Conservation (phyloP, 1,140 invertebrate genomes). For the Drosophila seguyi region DNA sequence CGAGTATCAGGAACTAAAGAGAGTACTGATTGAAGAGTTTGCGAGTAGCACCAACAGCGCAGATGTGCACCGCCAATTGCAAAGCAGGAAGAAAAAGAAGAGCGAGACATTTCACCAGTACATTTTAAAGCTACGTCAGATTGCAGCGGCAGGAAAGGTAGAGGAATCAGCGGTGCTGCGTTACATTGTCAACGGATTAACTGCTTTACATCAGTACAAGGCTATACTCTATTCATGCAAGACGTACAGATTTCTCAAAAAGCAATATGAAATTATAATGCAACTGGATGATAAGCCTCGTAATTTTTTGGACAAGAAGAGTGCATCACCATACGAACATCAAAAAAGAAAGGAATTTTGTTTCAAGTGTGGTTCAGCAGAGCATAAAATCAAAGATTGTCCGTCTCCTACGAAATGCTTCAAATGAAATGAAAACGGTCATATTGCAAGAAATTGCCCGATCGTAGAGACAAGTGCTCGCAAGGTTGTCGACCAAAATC, state of each 20-base stretch:
- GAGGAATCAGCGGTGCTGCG: neutral
- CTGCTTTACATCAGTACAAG: neutral
- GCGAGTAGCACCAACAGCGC: neutral
- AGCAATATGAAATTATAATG: neutral
- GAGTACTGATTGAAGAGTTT: neutral
- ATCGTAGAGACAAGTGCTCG: too few relatives aligned
- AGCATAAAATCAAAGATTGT: neutral
- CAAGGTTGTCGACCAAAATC: too few relatives aligned
- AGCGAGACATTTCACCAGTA: neutral
- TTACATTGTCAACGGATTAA: neutral
- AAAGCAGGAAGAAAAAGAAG: neutral
- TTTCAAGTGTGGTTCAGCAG: neutral
- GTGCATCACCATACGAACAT: too few relatives aligned
- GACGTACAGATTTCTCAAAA: neutral
- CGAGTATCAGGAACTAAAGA: neutral
- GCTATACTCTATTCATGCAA: constrained; percentile 1
- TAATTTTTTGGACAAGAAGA: too few relatives aligned
- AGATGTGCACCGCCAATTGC: neutral
- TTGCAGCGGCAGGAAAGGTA: neutral
- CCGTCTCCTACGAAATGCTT: neutral
- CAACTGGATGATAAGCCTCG: neutral
- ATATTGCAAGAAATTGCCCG: neutral
- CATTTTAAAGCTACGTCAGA: neutral
- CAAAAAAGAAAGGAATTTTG: too few relatives aligned
- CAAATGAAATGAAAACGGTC: neutral